Conservation (phyloP, 2,888 invertebrate species). For the Hemistola chrysoprasaria region DNA sequence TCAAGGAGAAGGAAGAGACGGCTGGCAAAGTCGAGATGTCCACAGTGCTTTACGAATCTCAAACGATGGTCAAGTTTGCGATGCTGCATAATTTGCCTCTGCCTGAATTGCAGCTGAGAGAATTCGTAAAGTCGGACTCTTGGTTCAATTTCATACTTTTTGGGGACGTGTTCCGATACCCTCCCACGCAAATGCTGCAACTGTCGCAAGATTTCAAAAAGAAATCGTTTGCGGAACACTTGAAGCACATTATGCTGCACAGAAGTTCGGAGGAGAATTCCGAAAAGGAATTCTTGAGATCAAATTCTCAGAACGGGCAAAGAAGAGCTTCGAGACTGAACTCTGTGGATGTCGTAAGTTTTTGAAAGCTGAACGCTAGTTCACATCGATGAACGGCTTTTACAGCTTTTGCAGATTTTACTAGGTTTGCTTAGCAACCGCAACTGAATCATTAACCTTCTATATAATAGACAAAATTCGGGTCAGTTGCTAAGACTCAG, state of each 20-base stretch:
- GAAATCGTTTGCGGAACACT: slow-evolving; percentile 82
- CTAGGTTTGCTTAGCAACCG: too few species aligned
- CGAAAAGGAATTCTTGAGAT: slow-evolving; percentile 63
- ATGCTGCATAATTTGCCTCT: slow-evolving; percentile 78
- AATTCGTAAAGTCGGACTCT: slow-evolving; percentile 82
- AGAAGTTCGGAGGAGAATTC: slow-evolving; percentile 58
- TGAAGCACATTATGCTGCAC: slow-evolving; percentile 77
- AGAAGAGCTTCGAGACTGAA: slow-evolving; percentile 60
- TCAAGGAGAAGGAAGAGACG: slow-evolving; percentile 43
- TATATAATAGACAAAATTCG: too few species aligned
- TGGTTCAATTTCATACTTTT: slow-evolving; percentile 88
- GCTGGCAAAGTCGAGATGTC: slow-evolving; percentile 64
- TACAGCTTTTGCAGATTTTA: too few species aligned
- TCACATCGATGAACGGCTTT: too few species aligned
- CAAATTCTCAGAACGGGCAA: slow-evolving; percentile 55
- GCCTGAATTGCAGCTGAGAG: slow-evolving; percentile 82
- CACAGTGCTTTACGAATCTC: slow-evolving; percentile 77
- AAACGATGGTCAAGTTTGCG: slow-evolving; percentile 84
- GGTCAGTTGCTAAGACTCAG: too few species aligned
- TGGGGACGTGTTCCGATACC: slow-evolving; percentile 87
- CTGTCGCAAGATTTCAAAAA: slow-evolving; percentile 81
- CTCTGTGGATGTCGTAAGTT: slow-evolving; percentile 67
- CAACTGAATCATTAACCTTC: too few species aligned
- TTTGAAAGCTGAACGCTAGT: too few species aligned
- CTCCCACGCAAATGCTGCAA: slow-evolving; percentile 82